Base-by-base conservation (phyloP, 2,797 vertebrate genomes). In the Mus spretus region DNA sequence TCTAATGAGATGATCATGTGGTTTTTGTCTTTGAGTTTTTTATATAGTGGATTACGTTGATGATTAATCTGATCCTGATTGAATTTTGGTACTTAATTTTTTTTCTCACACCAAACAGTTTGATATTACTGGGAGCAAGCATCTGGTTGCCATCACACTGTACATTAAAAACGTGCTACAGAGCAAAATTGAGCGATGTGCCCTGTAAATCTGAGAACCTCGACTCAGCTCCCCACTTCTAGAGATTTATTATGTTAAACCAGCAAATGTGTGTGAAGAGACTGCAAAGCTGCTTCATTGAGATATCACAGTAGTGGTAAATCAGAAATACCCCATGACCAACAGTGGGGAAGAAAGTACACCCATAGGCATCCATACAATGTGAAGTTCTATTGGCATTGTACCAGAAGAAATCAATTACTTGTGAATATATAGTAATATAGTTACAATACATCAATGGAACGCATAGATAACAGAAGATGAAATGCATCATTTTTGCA, bases 231-330 rank as follows among this genome's bases (percentile, higher is more conserved):
- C 47, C 5, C 65, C 24, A 85, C 26, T 67, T 65, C 50, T 77
- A 80, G 26, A 57, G 61, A 90, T 90, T 77, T 96, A 88, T 65
- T 83, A 85, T 75, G 67, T 82, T 17, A 80, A 96, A 94, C 67
- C 82, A 93, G 90, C 57, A 70, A 7, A 61, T 17, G 3, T 81
- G 61, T 63, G 6, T 34, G 53, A 81, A 92, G 75, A 87, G 85
- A 90, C 20, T 24, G 37, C 28, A 95, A 14, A 47, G 55, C n/a
- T 81, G 53, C 1, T 74, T 74, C 57, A 26, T 0, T 94, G 75
- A 28, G 85, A 37, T 55, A 74, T 75, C 17, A 59, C 28, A 67
- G 17, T 9, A 61, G 31, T 78, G 40, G 26, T 20, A 79, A 92
- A 50, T 37, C 78, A 94, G 55, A 91, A 92, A 89, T 37, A 40